Conservation (phyloP, 1,140 invertebrate species). For the Drosophila kikkawai region DNA sequence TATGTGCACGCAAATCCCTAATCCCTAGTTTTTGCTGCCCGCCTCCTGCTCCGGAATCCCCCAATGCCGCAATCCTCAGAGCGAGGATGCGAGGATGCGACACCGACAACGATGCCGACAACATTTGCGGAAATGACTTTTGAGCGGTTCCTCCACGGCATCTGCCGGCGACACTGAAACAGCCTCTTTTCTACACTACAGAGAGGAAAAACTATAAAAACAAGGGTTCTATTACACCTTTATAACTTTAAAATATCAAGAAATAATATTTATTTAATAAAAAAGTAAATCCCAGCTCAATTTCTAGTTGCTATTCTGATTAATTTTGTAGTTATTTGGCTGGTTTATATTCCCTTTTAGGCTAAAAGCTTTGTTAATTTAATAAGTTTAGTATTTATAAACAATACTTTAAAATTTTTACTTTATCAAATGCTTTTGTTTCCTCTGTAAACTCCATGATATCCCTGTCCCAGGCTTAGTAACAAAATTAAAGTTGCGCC, state of each 20-base stretch:
- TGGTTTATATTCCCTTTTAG: fast-evolving
- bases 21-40: conserved; percentile 77
- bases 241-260: neutral
- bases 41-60: conserved; percentile 21
- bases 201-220: neutral
- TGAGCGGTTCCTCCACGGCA: conserved; percentile 72
- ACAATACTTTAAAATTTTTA: too few relatives aligned
- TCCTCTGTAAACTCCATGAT: neutral
- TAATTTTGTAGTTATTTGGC: neutral
- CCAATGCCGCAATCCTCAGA: conserved; percentile 22
- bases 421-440: neutral
- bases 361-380: neutral
- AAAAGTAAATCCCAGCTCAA: neutral
- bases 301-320: neutral
- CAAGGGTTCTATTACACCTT: fast-evolving
- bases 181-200: neutral
- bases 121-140: conserved; percentile 81
- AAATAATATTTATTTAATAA: neutral
- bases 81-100: conserved; percentile 49
- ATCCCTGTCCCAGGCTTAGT: conserved; percentile 57
- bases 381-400: neutral
- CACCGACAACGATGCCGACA: conserved; percentile 64
- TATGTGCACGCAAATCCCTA: conserved; percentile 83
- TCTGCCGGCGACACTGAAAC: conserved; percentile 41
- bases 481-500: conserved; percentile 78